Conservation (phyloP, 2,797 vertebrate species). For the Sylvia borin region DNA sequence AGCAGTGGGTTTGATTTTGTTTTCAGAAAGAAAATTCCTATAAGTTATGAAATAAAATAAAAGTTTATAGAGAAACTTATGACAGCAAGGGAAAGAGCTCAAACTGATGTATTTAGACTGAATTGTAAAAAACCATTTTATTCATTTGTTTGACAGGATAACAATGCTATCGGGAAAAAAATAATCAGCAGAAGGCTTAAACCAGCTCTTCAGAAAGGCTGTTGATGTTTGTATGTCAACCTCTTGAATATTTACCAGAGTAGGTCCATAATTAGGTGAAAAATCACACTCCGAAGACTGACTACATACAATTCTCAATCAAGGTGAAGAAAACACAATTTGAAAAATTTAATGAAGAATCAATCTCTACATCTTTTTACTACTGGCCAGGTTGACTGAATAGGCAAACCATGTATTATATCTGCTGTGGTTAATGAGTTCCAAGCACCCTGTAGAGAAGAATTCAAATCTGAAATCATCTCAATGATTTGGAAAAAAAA, state of each 20-base stretch:
- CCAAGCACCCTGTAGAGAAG: neutral
- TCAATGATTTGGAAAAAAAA: neutral
- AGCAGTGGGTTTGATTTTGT: neutral
- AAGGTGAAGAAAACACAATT: neutral
- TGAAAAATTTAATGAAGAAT: neutral
- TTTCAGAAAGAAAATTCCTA: neutral
- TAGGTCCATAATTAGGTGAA: neutral
- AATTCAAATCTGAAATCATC: neutral
- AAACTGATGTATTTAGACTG: neutral
- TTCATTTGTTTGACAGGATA: neutral
- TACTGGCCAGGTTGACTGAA: neutral
- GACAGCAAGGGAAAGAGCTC: fast-evolving
- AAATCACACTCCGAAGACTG: neutral
- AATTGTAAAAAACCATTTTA: neutral
- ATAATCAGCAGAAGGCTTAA: neutral
- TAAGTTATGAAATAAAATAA: neutral
- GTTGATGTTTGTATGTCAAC: neutral
- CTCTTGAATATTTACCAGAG: neutral
- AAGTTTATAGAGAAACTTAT: neutral
- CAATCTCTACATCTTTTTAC: neutral
- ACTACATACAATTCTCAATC: neutral
- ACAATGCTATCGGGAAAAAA: neutral
- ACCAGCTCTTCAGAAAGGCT: neutral
- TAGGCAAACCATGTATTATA: neutral
- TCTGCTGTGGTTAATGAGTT: neutral